These are phyloP conservation scores for Micropoecilia bifurca DNA, from an alignment of 2,797 vertebrate species.

Conservation along the genomic window DNA sequence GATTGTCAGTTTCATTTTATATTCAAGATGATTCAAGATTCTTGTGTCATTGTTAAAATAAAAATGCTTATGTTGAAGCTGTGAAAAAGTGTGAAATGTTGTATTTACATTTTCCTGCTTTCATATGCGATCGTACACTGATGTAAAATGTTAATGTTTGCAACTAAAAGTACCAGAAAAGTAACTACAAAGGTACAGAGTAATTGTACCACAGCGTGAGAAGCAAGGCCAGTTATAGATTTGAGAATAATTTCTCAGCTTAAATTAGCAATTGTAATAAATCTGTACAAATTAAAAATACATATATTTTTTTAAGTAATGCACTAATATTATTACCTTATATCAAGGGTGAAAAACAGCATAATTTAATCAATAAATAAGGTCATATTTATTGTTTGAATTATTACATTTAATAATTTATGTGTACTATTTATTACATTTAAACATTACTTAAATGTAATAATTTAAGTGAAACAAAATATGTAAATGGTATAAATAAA, in stretches of 20 bases:
- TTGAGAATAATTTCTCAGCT: not conserved
- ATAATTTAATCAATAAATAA: not conserved
- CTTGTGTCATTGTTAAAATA: conserved; percentile 72
- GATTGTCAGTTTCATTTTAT: conserved; percentile 67
- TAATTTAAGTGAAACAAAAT: not conserved
- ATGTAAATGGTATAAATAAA: not conserved
- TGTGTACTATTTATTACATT: not conserved
- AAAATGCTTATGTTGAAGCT: conserved; percentile 68
- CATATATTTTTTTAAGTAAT: not conserved
- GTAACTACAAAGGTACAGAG: not conserved
- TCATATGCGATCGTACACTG: not conserved
- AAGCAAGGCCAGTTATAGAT: not conserved
- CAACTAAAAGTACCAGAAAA: not conserved
- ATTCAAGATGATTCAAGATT: conserved; percentile 55
- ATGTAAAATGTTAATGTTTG: not conserved
- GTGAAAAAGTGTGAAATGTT: conserved; percentile 47
- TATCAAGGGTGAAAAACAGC: not conserved
- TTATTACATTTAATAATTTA: too few species aligned
- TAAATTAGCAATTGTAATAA: not conserved
- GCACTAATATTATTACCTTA: not conserved
- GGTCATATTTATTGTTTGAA: not conserved
- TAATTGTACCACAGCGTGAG: not conserved
- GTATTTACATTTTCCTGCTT: not conserved
- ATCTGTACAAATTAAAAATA: not conserved
- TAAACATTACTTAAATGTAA: not conserved